A percentile compares a stretch with the other conserved stretches of the same genome.
Evolutionary conservation across 2,888 invertebrate genomes (phyloP).

Genomic region (Brassicogethes aeneus): DNA sequence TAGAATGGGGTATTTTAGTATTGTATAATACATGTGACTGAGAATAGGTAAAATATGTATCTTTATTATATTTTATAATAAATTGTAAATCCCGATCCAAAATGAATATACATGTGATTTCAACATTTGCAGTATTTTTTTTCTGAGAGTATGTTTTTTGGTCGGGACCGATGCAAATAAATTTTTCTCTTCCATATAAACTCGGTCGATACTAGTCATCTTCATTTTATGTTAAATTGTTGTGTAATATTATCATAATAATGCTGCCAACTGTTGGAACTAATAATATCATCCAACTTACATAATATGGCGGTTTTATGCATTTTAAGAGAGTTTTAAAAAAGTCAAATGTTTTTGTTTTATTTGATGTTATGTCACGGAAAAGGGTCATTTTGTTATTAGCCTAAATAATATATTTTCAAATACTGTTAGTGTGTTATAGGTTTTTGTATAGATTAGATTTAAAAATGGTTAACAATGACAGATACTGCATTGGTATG

Average conservation of each 20-base stretch:
- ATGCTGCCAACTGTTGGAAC: slow-evolving; percentile 10
- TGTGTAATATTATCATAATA: slow-evolving; percentile 34
- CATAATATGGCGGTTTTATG: slow-evolving; percentile 6
- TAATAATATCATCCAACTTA: slow-evolving; percentile 13
- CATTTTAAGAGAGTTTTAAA: slow-evolving; percentile 21
- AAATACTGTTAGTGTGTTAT: slow-evolving; percentile 18
- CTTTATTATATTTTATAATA: slow-evolving; percentile 18
- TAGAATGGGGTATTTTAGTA: neutral
- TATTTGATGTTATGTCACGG: slow-evolving; percentile 19
- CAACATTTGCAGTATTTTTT: slow-evolving; percentile 20
- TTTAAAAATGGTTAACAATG: slow-evolving; percentile 7
- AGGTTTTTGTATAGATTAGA: slow-evolving; percentile 21
- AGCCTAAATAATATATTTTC: slow-evolving; percentile 22
- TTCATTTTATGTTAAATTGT: slow-evolving; percentile 38
- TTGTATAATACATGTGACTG: slow-evolving; percentile 20
- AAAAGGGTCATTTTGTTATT: slow-evolving; percentile 27
- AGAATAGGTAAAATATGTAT: too few relatives aligned
- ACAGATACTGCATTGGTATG: neutral
- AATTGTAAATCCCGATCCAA: slow-evolving; percentile 26
- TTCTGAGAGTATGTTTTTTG: neutral
- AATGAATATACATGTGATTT: slow-evolving; percentile 19
- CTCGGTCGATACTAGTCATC: slow-evolving; percentile 41
- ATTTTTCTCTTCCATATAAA: slow-evolving; percentile 22
- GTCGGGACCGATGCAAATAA: neutral
- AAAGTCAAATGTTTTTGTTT: slow-evolving; percentile 20